Base-by-base conservation (phyloP, 2,888 invertebrate species). In the Argyra leucocephala region DNA sequence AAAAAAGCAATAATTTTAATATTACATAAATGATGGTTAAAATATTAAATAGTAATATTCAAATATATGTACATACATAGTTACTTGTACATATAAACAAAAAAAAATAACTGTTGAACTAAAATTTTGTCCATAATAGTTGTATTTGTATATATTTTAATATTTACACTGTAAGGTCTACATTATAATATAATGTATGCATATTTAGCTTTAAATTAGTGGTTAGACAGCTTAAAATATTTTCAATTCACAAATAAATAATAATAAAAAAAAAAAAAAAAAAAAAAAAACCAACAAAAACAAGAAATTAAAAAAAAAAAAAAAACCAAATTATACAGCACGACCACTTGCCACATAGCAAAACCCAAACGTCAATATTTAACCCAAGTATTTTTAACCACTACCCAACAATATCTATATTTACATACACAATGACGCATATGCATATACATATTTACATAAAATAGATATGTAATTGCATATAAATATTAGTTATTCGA, bases 381-480 rank as follows among this genome's bases (percentile, higher is more conserved):
- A 48, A 48, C 48, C 48, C 48, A 48, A 48, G 48, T n/a, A 48
- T 48, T 48, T 48, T 48, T 48, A 48, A 48, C 48, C 48, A 48
- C 48, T 48, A 48, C 15, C 48, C 12, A 12, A 31, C 31, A 7
- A 31, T 12, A 31, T 10, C 31, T 12, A 31, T 31, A 31, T 31
- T 31, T 12, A 31, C 1, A 31, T 31, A 31, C 7, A 26, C 12
- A 31, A 31, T 31, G 12, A 10, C 12, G 12, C 9, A 26, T 26
- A 26, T 26, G 26, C 7, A 26, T 4, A 6, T 26, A 26, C 7
- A 26, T 26, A n/a, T n/a, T n/a, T n/a, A 7, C 7, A 26, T 26
- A 26, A 7, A 26, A 26, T 26, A 26, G 26, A 6, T 26, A 26
- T 26, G 7, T 26, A 26, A 7, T 26, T 26, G 7, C 7, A 26